These are phyloP conservation scores for Metopia argyrocephala DNA, from an alignment of 2,888 invertebrate species.

Conservation along the genomic window DNA sequence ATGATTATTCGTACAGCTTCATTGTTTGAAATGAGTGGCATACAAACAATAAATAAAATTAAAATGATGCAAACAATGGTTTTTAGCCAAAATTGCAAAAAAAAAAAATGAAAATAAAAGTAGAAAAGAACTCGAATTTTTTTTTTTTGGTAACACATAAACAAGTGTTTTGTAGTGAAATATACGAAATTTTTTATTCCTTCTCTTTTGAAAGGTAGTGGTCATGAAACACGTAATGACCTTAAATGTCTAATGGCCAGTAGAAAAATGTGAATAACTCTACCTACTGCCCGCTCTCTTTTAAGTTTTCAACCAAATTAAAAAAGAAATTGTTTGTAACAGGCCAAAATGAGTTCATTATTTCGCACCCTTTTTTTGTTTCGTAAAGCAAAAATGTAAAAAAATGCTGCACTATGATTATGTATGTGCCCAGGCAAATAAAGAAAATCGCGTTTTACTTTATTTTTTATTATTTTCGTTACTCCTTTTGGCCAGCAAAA, in stretches of 20 bases:
- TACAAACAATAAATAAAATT: constrained; percentile 79
- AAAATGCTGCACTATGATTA: constrained; percentile 58
- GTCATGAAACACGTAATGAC: constrained; percentile 75
- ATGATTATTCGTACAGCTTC: no score
- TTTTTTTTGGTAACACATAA: constrained; percentile 49
- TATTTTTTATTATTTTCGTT: constrained; percentile 68
- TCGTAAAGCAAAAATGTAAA: not conserved
- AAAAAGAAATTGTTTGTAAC: constrained; percentile 78
- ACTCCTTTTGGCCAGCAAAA: constrained; percentile 47
- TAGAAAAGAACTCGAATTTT: constrained; percentile 28
- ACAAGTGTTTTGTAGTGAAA: constrained; percentile 32
- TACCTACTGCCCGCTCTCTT: constrained; percentile 34
- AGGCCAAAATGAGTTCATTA: constrained; percentile 77
- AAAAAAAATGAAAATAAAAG: constrained; percentile 14
- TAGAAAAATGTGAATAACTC: constrained; percentile 59
- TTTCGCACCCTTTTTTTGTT: constrained; percentile 74
- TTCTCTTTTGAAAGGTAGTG: constrained; percentile 51
- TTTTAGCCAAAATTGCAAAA: constrained; percentile 41
- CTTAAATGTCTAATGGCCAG: constrained; percentile 66
- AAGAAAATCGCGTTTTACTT: constrained; percentile 74
- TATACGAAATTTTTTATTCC: constrained; percentile 33
- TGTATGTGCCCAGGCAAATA: constrained; percentile 3
- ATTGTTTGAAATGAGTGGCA: constrained; percentile 68
- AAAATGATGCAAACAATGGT: constrained; percentile 78
- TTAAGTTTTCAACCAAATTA: constrained; percentile 69